A percentile compares a stretch with the other conserved stretches of the same genome.
phyloP scores from a whole-genome alignment of 2,888 invertebrate genomes.

The Pandemis cinnamomeana region DNA sequence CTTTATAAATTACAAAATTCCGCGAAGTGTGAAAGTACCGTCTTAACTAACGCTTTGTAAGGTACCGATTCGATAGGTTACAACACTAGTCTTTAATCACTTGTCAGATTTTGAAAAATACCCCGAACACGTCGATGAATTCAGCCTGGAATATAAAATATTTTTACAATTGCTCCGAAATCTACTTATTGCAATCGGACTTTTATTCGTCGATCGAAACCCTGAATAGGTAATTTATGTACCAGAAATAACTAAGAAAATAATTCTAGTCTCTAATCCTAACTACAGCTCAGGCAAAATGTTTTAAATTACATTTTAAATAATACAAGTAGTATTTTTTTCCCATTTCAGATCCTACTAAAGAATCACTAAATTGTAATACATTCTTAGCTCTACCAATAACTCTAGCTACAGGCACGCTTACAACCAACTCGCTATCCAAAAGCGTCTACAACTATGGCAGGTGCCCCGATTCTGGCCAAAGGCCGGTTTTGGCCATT shows the following conservation, averaged over 20 bases:
- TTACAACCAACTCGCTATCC: not conserved
- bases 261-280: not conserved
- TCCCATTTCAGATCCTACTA: no score
- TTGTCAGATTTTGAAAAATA: constrained; percentile 62
- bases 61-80: constrained; percentile 54
- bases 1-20: constrained; percentile 71
- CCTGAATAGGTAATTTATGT: not conserved
- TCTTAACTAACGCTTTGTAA: constrained; percentile 63
- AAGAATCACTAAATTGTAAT: no score
- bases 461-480: no score
- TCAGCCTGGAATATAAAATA: constrained; percentile 30
- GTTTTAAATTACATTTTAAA: not conserved
- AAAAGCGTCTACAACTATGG: no score
- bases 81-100: constrained; percentile 72
- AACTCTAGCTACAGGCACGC: not conserved
- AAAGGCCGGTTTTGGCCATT: not conserved
- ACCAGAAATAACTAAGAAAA: no score
- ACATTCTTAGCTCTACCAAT: not conserved
- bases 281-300: not conserved
- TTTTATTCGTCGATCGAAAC: not conserved
- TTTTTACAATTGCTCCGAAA: not conserved
- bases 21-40: constrained; percentile 60
- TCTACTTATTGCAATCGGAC: not conserved
- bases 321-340: no score
- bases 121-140: constrained; percentile 17